Conservation (phyloP, 37 sponge, comb jelly and placozoan genomes). For the Cladorhizidae sp. region DNA sequence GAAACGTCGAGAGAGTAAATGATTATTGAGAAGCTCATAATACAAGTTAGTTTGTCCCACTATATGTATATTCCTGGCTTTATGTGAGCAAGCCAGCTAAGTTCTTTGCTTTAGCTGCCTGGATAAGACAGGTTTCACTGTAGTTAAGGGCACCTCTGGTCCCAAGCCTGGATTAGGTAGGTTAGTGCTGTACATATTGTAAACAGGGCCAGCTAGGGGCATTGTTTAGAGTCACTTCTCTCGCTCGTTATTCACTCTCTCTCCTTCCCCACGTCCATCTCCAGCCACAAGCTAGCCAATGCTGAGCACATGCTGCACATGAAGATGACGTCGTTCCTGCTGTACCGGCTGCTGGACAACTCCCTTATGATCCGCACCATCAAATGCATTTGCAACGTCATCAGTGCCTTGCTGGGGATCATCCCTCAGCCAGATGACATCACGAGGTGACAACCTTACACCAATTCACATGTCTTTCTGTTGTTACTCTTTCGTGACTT, state of each 20-base stretch:
- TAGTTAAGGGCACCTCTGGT: too few relatives aligned
- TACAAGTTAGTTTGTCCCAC: too few relatives aligned
- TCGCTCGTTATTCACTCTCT: not conserved
- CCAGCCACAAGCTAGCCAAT: constrained; percentile 16
- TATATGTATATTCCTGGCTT: too few relatives aligned
- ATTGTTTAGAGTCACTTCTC: too few relatives aligned
- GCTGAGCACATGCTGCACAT: constrained; percentile 53
- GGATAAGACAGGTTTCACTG: too few relatives aligned
- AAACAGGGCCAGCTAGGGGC: too few relatives aligned
- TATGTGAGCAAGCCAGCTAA: too few relatives aligned
- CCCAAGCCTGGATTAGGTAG: too few relatives aligned
- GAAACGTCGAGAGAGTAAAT: too few relatives aligned
- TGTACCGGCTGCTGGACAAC: constrained; percentile 42
- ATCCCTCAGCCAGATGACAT: constrained; percentile 49
- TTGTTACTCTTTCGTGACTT: not conserved
- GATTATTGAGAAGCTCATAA: too few relatives aligned
- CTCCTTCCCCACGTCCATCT: not conserved
- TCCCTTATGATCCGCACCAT: constrained; percentile 27
- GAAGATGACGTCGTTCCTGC: constrained; percentile 56
- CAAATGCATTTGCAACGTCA: constrained; percentile 56
- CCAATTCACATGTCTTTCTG: not conserved
- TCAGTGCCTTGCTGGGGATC: constrained; percentile 37
- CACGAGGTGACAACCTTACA: constrained; percentile 31
- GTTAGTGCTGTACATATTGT: too few relatives aligned
- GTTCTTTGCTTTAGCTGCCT: too few relatives aligned